Conservation (phyloP, 2,113 vertebrate genomes). For the Felis catus region DNA sequence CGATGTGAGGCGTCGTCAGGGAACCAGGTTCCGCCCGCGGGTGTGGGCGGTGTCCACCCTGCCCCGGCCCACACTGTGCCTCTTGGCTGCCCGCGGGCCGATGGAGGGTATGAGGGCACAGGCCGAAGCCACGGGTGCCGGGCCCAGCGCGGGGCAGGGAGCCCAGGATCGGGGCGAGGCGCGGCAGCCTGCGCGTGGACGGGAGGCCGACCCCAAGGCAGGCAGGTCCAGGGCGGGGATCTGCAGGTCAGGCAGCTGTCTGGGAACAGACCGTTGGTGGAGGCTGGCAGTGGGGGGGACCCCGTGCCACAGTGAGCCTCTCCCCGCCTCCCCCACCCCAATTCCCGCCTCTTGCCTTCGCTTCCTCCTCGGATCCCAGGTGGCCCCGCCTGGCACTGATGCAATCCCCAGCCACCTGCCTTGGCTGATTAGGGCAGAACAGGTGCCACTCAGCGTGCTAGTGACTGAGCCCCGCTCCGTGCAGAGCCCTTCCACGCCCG, state of each 20-base stretch:
- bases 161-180: not conserved
- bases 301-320: not conserved
- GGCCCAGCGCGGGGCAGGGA: not conserved
- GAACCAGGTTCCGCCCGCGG: not conserved
- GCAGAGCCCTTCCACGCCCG: not conserved
- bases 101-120: accelerated
- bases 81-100: no score
- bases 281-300: not conserved
- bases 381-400: not conserved
- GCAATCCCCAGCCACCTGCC: not conserved
- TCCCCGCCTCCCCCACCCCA: accelerated
- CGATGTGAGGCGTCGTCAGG: not conserved
- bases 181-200: not conserved
- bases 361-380: not conserved
- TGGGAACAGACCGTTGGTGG: not conserved
- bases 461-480: not conserved
- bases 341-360: not conserved
- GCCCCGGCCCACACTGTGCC: not conserved
- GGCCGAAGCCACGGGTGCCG: accelerated
- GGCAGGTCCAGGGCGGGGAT: not conserved
- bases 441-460: not conserved
- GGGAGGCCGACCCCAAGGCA: not conserved
- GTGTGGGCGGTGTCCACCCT: not conserved
- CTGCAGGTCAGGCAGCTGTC: not conserved
- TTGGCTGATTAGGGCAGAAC: not conserved